Evolutionary conservation across 2,888 invertebrate species (phyloP), one percentile per base, ranked within the genome.

Genomic region (Itoplectis maculator): DNA sequence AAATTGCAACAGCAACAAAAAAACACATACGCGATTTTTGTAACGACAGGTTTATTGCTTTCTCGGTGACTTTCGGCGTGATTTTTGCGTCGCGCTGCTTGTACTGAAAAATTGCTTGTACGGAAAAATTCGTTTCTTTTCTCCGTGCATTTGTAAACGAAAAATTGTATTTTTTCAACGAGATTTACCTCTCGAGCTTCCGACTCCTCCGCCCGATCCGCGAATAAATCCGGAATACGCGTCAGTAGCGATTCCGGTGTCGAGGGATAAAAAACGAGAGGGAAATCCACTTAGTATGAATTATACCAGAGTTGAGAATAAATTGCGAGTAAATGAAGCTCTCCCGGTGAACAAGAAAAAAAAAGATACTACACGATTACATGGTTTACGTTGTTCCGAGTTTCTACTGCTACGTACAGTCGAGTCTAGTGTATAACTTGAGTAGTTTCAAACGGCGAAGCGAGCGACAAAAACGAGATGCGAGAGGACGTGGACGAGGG

Each of bases 361-460:
- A n/a, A 29, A 29, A 29, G 23, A 69, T 56, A 66, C 40, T 70
- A 70, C 37, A 49, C 59, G 65, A 75, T 78, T 77, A 56, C 61
- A 75, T 54, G 59, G 49, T 47, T 82, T 82, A 56, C 59, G 74
- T 78, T 80, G 82, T 87, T 86, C 85, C 82, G 84, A 90, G 87
- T 90, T 90, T 91, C 89, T 89, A 90, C 89, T 90, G 86, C 84
- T 72, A 72, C 59, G 59, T 65, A 86, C 90, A 90, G 88, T 87
- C 83, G 87, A 88, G 88, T 88, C 88, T 90, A 88, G 88, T 88
- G 84, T 88, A n/a, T n/a, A 88, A 88, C 87, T 87, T 88, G 87
- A 88, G 86, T 89, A 88, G 88, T 87, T 84, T 86, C 87, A 88
- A 88, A 88, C 79, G 88, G 29, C n/a, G 54, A 35, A 40, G 23